Evolutionary conservation across 2,888 invertebrate genomes (phyloP).

Genomic region (Andrena bicolor): DNA sequence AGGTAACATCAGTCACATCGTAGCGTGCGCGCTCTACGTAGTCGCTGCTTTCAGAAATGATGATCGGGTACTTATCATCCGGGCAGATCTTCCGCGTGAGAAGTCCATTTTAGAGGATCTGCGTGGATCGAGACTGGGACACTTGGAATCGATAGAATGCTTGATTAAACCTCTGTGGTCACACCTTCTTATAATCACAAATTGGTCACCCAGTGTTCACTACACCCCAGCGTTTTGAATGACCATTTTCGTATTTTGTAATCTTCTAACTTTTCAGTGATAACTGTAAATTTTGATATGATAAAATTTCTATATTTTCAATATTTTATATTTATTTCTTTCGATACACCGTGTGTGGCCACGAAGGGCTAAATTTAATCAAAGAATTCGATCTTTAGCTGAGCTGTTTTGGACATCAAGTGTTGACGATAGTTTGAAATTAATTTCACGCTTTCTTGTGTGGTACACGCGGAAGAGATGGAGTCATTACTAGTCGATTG

Average conservation of each 20-base stretch:
- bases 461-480: constrained; percentile 63
- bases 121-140: constrained; percentile 8
- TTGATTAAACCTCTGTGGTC: neutral
- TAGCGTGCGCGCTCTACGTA: neutral
- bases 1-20: constrained; percentile 1
- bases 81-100: constrained; percentile 19
- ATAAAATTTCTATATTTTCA: too few species aligned
- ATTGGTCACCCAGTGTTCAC: too few species aligned
- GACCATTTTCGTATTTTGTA: too few species aligned
- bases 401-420: constrained; percentile 28
- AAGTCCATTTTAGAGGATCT: too few species aligned
- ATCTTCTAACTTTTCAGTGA: too few species aligned
- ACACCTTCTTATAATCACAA: too few species aligned
- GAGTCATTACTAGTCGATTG: constrained; percentile 47
- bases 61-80: constrained; percentile 28
- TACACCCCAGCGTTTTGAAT: too few species aligned
- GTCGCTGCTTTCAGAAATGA: neutral
- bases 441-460: constrained; percentile 65
- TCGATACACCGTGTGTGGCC: too few species aligned
- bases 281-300: too few species aligned
- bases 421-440: constrained; percentile 40
- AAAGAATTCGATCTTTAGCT: constrained; percentile 54
- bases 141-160: constrained; percentile 27
- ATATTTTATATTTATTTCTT: too few species aligned
- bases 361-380: constrained; percentile 50